A percentile compares a stretch with the other conserved stretches of the same genome.
These are phyloP conservation scores for Scyliorhinus canicula DNA, from an alignment of 2,797 vertebrate genomes.

Conservation along the genomic window DNA sequence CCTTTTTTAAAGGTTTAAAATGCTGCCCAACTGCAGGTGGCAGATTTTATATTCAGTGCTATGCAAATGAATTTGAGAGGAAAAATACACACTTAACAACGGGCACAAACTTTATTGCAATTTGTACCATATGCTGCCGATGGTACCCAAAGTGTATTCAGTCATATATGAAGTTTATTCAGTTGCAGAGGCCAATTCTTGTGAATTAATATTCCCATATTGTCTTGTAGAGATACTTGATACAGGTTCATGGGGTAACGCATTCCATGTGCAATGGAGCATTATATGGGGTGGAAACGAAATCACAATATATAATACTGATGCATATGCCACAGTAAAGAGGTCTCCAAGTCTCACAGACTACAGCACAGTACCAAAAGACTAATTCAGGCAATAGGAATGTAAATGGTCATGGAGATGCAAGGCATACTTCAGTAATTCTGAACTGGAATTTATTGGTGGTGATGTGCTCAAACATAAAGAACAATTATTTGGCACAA, in stretches of 20 bases:
- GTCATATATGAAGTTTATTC: background rate
- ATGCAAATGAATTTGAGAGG: no score
- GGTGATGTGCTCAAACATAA: constrained; percentile 1
- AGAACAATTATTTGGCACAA: constrained; percentile 27
- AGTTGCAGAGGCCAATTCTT: background rate
- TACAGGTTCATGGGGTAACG: no score
- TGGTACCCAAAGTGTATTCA: background rate
- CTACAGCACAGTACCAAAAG: constrained; percentile 10
- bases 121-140: background rate
- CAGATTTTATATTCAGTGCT: no score
- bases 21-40: background rate
- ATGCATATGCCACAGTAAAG: background rate
- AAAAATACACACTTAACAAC: background rate
- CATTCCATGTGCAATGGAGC: background rate
- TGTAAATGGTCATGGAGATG: background rate
- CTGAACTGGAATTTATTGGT: constrained; percentile 10
- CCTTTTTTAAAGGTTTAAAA: background rate
- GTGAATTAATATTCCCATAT: background rate
- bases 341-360: background rate
- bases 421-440: constrained; percentile 1
- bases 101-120: background rate
- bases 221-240: background rate
- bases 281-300: background rate
- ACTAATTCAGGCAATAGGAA: background rate
- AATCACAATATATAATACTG: constrained; percentile 13